Evolutionary conservation across 1,140 invertebrate species (phyloP).

Genomic region (Helicoverpa zea): DNA sequence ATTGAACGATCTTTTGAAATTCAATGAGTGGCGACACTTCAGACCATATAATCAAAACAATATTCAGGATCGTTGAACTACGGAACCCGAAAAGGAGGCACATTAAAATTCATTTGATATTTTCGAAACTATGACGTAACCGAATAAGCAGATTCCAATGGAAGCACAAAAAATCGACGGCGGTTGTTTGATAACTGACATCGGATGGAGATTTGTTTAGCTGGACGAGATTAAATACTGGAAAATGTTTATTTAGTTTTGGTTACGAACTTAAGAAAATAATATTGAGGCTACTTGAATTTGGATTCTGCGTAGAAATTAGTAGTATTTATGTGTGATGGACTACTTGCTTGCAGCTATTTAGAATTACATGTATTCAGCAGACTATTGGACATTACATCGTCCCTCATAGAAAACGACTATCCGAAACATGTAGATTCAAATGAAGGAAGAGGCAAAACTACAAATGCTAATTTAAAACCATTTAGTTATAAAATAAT

Average conservation of each 20-base stretch:
- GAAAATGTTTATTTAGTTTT: background rate
- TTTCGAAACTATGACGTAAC: slow-evolving; percentile 29
- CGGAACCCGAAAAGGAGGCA: slow-evolving; percentile 30
- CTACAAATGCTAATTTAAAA: too few relatives aligned
- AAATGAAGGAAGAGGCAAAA: too few relatives aligned
- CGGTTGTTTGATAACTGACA: slow-evolving; percentile 7
- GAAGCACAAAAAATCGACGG: slow-evolving; percentile 3
- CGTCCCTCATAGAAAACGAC: too few relatives aligned
- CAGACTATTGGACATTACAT: too few relatives aligned
- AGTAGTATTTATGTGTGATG: background rate
- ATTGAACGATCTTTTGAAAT: background rate
- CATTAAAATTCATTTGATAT: slow-evolving; percentile 39
- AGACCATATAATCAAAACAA: background rate
- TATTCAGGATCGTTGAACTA: slow-evolving; percentile 29
- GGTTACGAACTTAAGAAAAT: background rate
- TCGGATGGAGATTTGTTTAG: slow-evolving; percentile 13
- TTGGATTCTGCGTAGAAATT: background rate
- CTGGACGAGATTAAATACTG: slow-evolving; percentile 3
- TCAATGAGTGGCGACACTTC: background rate
- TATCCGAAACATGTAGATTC: too few relatives aligned
- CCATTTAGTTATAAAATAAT: too few relatives aligned
- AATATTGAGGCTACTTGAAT: background rate
- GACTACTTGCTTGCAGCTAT: background rate
- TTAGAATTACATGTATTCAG: too few relatives aligned
- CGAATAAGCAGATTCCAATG: slow-evolving; percentile 16